Base-by-base conservation (phyloP, 1,140 invertebrate genomes). In the Elysia chlorotica region DNA sequence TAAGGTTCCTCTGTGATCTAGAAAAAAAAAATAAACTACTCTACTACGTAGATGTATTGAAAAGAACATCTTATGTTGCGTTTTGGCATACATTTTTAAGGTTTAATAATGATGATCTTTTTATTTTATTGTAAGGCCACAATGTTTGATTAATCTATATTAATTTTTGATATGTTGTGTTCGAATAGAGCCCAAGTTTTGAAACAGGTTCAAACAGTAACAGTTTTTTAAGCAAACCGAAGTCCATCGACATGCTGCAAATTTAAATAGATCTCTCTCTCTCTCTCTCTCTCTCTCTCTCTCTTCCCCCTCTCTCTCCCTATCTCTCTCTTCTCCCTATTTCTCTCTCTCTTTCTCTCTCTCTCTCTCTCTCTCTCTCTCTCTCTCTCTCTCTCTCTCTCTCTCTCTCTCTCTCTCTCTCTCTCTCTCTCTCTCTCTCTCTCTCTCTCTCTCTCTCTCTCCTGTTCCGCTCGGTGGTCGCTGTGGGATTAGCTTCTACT, bases 311-410 rank as follows among this genome's bases (percentile, higher is more conserved):
- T 0, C 61, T 33, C 37, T 23, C 61, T 35, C 61, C 68, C 36
- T 33, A 54, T 36, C 38, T 23, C 33, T 25, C 33, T 35, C 37
- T 56, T 56, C 37, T 70, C 68, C 37, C 31, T 59, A 53, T 35
- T n/a, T 38, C 54, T 36, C 53, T 70, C 53, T 36, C 53, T 61
- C 68, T 59, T 1, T 38, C 68, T 37, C 31, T 25, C 10, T 61
- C 33, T 37, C 10, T 37, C 33, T 59, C 33, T 37, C 1, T 36
- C 33, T 61, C 30, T 23, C 25, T 36, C 53, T 23, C 23, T 37
- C 53, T 35, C 31, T 59, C 48, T 69, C 66, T 56, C 38, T 35
- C 66, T 56, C 66, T 31, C 48, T 56, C 48, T 56, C 48, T 23
- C 48, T 35, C 48, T 56, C 41, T 48, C 35, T 48, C 41, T 54